Percentiles rank a stretch among this genome's conserved stretches.
These are phyloP conservation scores for Uromys caudimaculatus DNA, from an alignment of 2,797 vertebrate species.

Conservation along the genomic window DNA sequence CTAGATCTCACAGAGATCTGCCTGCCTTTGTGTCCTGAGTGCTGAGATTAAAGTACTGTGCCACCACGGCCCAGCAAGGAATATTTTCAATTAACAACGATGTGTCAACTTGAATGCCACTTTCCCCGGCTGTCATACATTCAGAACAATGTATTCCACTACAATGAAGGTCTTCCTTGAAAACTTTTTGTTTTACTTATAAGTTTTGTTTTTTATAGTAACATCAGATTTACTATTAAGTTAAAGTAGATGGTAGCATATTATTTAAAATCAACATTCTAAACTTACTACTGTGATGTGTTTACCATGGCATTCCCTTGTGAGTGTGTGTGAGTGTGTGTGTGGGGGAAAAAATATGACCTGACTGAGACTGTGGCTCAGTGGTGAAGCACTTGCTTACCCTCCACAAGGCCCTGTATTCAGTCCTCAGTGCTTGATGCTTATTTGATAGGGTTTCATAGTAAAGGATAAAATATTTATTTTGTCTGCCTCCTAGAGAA, in stretches of 20 bases:
- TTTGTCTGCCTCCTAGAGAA: background rate
- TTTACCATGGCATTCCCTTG: background rate
- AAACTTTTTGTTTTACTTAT: background rate
- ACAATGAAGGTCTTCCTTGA: background rate
- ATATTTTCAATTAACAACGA: background rate
- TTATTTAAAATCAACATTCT: conserved; percentile 35
- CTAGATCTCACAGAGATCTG: background rate
- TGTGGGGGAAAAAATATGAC: background rate
- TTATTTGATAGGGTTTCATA: background rate
- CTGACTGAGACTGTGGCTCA: background rate
- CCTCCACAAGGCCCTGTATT: background rate
- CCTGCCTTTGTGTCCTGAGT: background rate
- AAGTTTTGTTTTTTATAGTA: background rate
- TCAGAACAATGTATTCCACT: background rate
- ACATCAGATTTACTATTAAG: background rate
- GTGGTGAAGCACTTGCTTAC: too few species aligned
- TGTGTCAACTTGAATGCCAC: background rate
- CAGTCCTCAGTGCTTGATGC: background rate
- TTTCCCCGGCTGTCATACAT: background rate
- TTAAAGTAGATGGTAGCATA: conserved; percentile 24
- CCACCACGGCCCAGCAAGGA: background rate
- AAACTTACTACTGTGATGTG: background rate
- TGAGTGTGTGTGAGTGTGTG: background rate
- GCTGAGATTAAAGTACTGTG: background rate
- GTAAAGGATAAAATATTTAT: background rate